Percentiles rank a stretch among this genome's conserved stretches.
Conservation (phyloP, 2,797 vertebrate species). For the Heteromormyrus szaboi region DNA sequence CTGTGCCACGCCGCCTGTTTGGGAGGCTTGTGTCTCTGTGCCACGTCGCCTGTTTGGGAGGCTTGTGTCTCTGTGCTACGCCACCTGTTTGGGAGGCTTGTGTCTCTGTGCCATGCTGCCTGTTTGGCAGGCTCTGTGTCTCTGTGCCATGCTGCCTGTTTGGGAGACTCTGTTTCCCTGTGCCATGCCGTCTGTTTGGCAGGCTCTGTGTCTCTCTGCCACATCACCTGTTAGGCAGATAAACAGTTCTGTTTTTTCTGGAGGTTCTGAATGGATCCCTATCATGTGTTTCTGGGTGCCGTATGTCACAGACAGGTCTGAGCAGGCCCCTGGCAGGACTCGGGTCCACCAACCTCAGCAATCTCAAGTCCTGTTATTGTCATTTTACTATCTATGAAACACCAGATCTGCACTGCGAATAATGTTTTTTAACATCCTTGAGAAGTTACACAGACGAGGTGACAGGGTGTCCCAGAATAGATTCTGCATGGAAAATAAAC, state of each 20-base stretch:
- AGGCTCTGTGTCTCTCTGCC: background rate
- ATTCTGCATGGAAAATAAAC: slow-evolving; percentile 46
- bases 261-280: slow-evolving; percentile 18
- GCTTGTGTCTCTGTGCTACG: background rate
- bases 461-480: slow-evolving; percentile 38
- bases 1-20: slow-evolving; percentile 18
- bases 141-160: background rate
- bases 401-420: slow-evolving; percentile 26
- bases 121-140: background rate
- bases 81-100: background rate
- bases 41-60: slow-evolving; percentile 30
- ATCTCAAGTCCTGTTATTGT: slow-evolving; percentile 32
- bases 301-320: slow-evolving; percentile 29
- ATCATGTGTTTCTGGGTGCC: slow-evolving; percentile 31
- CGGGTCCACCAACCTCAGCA: slow-evolving; percentile 23
- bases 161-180: slow-evolving; percentile 31
- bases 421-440: slow-evolving; percentile 35
- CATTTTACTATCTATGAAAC: slow-evolving; percentile 35
- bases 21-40: slow-evolving; percentile 26
- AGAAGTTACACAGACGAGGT: slow-evolving; percentile 33
- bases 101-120: background rate
- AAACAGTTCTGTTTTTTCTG: slow-evolving; percentile 35
- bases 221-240: background rate
- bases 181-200: background rate
- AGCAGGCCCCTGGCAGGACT: slow-evolving; percentile 25